phyloP scores from a whole-genome alignment of 2,797 vertebrate species.

The Alexandromys oeconomus region DNA sequence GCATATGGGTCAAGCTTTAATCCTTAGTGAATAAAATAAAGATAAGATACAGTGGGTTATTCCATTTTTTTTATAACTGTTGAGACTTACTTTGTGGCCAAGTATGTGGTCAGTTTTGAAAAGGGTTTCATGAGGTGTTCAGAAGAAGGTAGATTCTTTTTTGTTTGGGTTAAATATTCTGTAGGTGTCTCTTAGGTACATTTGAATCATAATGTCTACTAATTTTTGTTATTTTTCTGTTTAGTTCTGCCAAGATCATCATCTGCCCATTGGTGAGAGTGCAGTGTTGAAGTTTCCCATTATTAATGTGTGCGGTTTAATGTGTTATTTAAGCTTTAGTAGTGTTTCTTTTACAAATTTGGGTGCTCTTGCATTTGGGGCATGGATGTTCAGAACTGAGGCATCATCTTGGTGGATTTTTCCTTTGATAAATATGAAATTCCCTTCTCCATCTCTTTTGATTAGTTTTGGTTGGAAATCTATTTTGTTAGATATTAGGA shows the following conservation, averaged over 20 bases:
- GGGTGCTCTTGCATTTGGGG: neutral
- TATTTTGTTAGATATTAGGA: neutral
- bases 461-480: neutral
- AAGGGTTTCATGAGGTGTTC: neutral
- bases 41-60: neutral
- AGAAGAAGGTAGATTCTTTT: neutral
- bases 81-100: neutral
- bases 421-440: neutral
- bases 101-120: neutral
- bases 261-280: neutral
- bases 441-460: neutral
- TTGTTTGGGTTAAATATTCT: neutral
- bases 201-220: neutral
- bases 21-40: neutral
- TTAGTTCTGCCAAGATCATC: neutral
- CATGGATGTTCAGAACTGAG: neutral
- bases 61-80: neutral
- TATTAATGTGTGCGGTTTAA: neutral
- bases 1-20: neutral
- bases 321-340: neutral
- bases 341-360: neutral
- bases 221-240: neutral
- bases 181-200: neutral
- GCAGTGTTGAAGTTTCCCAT: neutral
- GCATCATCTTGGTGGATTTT: neutral